Conservation (phyloP, 2,888 invertebrate species). For the Volucella bombylans region DNA sequence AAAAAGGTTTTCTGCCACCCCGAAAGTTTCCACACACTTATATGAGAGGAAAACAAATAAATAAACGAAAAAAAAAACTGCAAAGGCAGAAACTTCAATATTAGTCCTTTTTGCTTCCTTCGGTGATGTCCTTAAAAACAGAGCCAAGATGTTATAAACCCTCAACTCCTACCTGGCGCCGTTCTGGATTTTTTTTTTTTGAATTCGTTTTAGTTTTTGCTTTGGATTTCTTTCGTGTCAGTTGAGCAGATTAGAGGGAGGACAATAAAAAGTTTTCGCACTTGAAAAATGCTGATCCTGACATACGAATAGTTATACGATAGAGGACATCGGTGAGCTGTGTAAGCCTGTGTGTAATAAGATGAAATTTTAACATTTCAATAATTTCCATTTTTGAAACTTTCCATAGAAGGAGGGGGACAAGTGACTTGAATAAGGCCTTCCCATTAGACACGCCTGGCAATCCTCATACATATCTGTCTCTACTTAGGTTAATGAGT, state of each 20-base stretch:
- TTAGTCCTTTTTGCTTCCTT: conserved; percentile 18
- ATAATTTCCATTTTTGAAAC: conserved; percentile 23
- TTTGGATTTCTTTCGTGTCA: background rate
- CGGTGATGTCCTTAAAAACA: conserved; percentile 22
- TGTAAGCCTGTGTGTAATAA: conserved; percentile 6
- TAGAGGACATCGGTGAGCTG: background rate
- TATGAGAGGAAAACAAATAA: conserved; percentile 12
- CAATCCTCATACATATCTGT: background rate
- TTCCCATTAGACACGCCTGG: background rate
- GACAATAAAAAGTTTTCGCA: conserved; percentile 51
- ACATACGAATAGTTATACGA: background rate
- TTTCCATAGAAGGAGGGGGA: background rate
- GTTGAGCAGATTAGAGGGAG: conserved; percentile 29
- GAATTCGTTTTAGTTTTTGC: conserved; percentile 38
- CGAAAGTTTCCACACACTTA: conserved; percentile 19
- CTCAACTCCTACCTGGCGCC: conserved; percentile 56
- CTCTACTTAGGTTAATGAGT: conserved; percentile 34
- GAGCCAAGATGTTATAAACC: conserved; percentile 39
- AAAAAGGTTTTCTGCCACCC: background rate
- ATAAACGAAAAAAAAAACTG: conserved; percentile 17
- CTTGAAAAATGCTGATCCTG: conserved; percentile 46
- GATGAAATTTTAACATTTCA: conserved; percentile 40
- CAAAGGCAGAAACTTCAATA: conserved; percentile 53
- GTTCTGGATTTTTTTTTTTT: conserved; percentile 16
- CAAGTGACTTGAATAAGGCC: background rate